Conservation (phyloP, 2,797 vertebrate species). For the Microctenopoma lineatum region DNA sequence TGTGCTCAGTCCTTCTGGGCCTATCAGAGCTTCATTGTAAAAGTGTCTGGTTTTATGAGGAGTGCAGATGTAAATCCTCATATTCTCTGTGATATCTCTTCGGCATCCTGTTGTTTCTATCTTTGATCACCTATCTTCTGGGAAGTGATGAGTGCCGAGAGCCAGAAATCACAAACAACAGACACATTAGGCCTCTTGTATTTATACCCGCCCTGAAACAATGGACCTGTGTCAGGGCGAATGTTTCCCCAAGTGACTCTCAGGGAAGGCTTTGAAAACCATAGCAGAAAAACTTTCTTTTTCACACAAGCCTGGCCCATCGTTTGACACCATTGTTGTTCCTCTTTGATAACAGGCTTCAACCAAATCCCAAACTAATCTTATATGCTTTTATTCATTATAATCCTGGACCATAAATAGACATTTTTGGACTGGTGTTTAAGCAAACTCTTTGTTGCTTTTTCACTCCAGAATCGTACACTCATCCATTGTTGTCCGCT, state of each 20-base stretch:
- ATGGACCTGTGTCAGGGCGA: conserved; percentile 68
- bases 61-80: conserved; percentile 80
- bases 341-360: conserved; percentile 69
- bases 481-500: conserved; percentile 31
- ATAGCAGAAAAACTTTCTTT: conserved; percentile 70
- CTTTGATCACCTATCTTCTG: conserved; percentile 79
- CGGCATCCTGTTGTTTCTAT: conserved; percentile 74
- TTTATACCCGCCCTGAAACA: conserved; percentile 68
- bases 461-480: conserved; percentile 17
- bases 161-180: conserved; percentile 72
- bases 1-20: conserved; percentile 42
- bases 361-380: conserved; percentile 70
- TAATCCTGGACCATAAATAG: conserved; percentile 61
- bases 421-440: conserved; percentile 56
- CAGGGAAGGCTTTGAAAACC: conserved; percentile 66
- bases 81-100: conserved; percentile 69
- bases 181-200: conserved; percentile 69
- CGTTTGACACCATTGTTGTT: conserved; percentile 62
- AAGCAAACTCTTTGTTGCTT: conserved; percentile 47
- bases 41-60: conserved; percentile 69
- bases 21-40: conserved; percentile 59
- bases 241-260: conserved; percentile 63
- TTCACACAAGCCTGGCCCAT: conserved; percentile 62
- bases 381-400: conserved; percentile 71
- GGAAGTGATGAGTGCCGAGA: conserved; percentile 65